Base-by-base conservation (phyloP, 2,888 invertebrate species). In the Mactromeris polynyma region DNA sequence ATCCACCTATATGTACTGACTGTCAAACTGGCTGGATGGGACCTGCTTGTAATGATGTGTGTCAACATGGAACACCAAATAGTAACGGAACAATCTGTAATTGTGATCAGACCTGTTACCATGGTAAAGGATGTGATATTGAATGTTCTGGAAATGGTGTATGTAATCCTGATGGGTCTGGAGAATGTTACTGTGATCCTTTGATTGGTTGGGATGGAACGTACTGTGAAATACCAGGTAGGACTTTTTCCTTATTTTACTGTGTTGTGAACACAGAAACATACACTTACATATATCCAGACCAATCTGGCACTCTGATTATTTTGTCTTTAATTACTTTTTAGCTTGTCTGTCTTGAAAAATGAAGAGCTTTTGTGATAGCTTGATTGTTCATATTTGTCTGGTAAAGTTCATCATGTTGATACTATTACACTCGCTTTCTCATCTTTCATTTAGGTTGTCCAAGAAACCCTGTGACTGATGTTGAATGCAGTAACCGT, bases 101-200 rank as follows among this genome's bases (percentile, higher is more conserved):
- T 26, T 95, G 95, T 85, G 92, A 93, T 81, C 88, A 93, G 3
- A 94, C 94, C 11, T 95, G 95, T 89, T 88, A 90, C 85, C 94
- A 95, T 88, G 94, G 95, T 38, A 80, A 78, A 6, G 94, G 94
- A 2, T 95, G 95, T 88, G 88, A 95, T 84, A 94, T 95, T 17
- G 88, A 93, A 86, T 95, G 95, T 84, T 95, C 94, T 14, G 88
- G 88, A 4, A 93, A 95, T 88, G 95, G 95, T 3, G 77, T 42
- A 1, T 95, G 95, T 89, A 88, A 92, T 73, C 33, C 40, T 31
- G 42, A 86, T 77, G 83, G 87, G 2, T 81, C 87, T n/a, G 87
- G 86, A 40, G 81, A 86, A 7, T 95, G 95, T 81, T 90, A 85
- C 85, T 95, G 95, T 85, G 93, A 93, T 31, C 94, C 94, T 6